Conservation (phyloP, 2,113 vertebrate species). For the Stictonetta naevosa region DNA sequence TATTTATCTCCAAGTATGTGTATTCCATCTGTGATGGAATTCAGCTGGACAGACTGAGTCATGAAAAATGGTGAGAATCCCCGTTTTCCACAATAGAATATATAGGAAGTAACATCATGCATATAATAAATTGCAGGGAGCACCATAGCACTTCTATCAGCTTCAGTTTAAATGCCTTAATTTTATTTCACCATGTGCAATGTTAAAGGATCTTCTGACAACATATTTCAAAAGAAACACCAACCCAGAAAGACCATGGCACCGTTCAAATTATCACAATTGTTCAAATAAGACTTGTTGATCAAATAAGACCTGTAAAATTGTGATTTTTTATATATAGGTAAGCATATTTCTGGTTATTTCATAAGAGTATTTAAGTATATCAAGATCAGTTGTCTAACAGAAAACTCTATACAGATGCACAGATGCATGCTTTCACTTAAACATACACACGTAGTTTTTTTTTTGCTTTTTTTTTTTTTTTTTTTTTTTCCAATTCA, state of each 20-base stretch:
- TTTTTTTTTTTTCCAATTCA: neutral
- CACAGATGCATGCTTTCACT: neutral
- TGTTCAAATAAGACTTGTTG: neutral
- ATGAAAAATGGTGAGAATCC: neutral
- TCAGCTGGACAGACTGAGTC: neutral
- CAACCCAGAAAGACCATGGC: neutral
- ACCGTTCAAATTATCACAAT: neutral
- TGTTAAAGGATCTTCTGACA: neutral
- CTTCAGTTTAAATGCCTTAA: neutral
- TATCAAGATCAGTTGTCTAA: neutral
- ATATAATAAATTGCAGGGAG: neutral
- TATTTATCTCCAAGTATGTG: neutral
- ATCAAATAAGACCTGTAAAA: neutral
- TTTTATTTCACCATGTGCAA: neutral
- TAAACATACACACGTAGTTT: fast-evolving
- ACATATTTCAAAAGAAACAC: neutral
- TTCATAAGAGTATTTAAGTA: neutral
- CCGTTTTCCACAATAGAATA: neutral
- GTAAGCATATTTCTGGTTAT: neutral
- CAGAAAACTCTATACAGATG: fast-evolving
- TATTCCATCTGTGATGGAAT: neutral
- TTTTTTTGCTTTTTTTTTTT: neutral
- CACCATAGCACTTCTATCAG: neutral
- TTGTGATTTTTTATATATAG: neutral
- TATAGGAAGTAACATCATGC: neutral